Conservation (phyloP, 2,113 vertebrate species). For the Hippocampus guttulatus region DNA sequence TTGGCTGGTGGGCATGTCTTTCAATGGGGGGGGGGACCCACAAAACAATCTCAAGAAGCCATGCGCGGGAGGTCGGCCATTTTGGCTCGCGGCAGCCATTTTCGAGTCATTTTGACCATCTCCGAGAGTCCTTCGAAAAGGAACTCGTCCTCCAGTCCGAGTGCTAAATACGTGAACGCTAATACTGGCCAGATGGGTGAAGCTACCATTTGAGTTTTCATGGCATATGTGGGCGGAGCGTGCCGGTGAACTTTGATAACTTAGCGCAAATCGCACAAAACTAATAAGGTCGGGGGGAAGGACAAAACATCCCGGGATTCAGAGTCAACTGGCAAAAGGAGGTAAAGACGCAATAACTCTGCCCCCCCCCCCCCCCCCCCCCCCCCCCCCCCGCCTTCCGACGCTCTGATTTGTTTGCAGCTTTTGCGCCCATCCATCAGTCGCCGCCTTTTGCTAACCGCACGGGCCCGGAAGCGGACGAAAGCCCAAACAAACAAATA, state of each 20-base stretch:
- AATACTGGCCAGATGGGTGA: background rate
- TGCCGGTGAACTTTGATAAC: background rate
- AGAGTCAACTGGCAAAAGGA: background rate
- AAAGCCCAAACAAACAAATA: conserved; percentile 17
- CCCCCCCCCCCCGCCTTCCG: background rate
- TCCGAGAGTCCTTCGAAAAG: too few relatives aligned
- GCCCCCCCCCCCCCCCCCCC: too few relatives aligned
- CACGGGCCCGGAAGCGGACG: conserved; percentile 9
- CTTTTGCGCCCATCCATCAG: background rate
- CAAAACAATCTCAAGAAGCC: too few relatives aligned
- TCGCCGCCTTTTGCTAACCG: conserved; percentile 8
- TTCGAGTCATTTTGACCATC: too few relatives aligned
- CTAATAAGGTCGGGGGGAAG: background rate
- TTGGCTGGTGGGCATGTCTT: too few relatives aligned
- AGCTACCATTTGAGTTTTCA: background rate
- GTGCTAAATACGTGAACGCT: too few relatives aligned
- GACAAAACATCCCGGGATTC: background rate
- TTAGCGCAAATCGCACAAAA: background rate
- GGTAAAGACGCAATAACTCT: background rate
- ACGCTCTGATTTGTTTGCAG: background rate
- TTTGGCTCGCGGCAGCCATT: too few relatives aligned
- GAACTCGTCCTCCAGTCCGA: too few relatives aligned
- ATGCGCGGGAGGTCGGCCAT: too few relatives aligned
- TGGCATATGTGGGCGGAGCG: background rate
- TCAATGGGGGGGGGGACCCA: too few relatives aligned